Evolutionary conservation across 2,113 vertebrate genomes (phyloP), one percentile per base, ranked within the genome.

Genomic region (Catharus minimus): DNA sequence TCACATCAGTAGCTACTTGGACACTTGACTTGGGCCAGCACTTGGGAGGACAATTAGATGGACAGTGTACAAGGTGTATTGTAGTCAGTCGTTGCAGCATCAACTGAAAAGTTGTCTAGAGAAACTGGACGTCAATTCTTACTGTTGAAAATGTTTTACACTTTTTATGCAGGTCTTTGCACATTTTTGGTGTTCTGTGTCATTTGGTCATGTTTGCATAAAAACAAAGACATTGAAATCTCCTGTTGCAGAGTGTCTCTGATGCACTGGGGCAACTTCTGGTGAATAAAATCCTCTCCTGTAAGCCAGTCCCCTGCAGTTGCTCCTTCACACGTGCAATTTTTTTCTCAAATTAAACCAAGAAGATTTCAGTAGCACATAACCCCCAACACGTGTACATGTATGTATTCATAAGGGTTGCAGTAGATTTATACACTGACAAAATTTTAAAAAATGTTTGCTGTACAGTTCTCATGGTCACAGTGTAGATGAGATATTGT

Each of bases 361-460:
- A 55, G 15, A 24, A 55, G 17, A 73, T 76, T 80, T 87, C 38
- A 50, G 21, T 47, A 57, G 17, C 30, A 66, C 26, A 27, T 9
- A 55, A 4, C 4, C 15, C 15, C 19, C 33, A 39, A 15, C 2
- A 20, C 1, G 1, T 0, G 7, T 11, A 23, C 28, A 22, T 75
- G 6, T 43, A 9, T 57, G 10, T 28, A 38, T 67, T 77, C 19
- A 2, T 58, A 67, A 72, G 20, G 14, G 12, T 43, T 68, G 13
- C 28, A 55, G 27, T 47, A 82, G 36, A 46, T 43, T 72, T 72
- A 56, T 10, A 39, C 7, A 33, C 24, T 58, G 60, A 14, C 20
- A 17, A 50, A 30, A 38, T 18, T 21, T 68, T 68, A n/a, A 30
- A 33, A 52, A 38, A 23, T 7, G 3, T 88, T 76, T 73, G 9